phyloP scores from a whole-genome alignment of 2,797 vertebrate species.

The Carapus acus region DNA sequence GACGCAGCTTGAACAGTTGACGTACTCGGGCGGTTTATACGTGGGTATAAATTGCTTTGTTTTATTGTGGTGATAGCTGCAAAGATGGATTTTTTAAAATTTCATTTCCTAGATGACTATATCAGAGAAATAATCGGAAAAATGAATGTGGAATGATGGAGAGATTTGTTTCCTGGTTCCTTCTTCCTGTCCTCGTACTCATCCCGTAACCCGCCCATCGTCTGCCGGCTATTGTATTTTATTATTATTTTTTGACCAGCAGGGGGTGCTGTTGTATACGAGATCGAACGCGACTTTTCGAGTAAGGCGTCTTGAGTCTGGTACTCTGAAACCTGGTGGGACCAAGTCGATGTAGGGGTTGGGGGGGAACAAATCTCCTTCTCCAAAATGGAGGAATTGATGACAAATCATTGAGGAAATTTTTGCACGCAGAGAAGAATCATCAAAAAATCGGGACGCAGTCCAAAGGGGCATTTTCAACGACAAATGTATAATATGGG shows the following conservation, averaged over 20 bases:
- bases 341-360: too few species aligned
- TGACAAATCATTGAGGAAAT: too few species aligned
- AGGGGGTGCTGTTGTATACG: slow-evolving; percentile 48
- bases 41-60: slow-evolving; percentile 54
- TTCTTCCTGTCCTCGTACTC: slow-evolving; percentile 6
- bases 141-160: slow-evolving; percentile 54
- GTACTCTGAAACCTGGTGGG: too few species aligned
- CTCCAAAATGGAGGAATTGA: too few species aligned
- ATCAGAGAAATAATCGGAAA: slow-evolving; percentile 40
- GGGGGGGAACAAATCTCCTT: too few species aligned
- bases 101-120: slow-evolving; percentile 49
- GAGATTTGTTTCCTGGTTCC: slow-evolving; percentile 29
- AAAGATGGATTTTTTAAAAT: slow-evolving; percentile 44
- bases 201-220: slow-evolving; percentile 3
- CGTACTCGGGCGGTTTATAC: slow-evolving; percentile 57
- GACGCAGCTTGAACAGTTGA: slow-evolving; percentile 71
- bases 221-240: slow-evolving; percentile 29
- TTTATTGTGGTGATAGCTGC: slow-evolving; percentile 74
- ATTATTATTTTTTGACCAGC: slow-evolving; percentile 38
- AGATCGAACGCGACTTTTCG: slow-evolving; percentile 43
- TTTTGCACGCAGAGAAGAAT: too few species aligned
- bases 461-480: too few species aligned
- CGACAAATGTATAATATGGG: too few species aligned
- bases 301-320: slow-evolving; percentile 10
- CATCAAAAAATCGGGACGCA: too few species aligned